Evolutionary conservation across 2,113 vertebrate genomes (phyloP).

Genomic region (Cairina moschata): DNA sequence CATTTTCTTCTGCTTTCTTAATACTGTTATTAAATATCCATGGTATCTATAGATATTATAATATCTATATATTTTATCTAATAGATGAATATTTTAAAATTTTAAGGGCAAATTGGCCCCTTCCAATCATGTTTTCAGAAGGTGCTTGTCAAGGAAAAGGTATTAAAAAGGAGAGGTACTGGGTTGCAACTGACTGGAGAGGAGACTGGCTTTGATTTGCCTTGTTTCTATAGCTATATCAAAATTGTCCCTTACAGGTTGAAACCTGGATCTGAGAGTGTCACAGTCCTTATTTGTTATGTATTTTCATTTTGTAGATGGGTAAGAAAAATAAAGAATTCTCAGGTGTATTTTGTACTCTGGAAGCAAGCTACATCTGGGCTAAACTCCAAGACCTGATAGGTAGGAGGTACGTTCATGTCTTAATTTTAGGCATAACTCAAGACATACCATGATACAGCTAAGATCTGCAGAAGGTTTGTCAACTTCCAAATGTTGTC

Average conservation of each 20-base stretch:
- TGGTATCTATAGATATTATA: not conserved
- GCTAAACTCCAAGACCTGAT: fast-evolving
- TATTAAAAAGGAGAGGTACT: not conserved
- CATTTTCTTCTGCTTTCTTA: not conserved
- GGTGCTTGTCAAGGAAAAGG: not conserved
- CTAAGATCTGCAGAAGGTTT: not conserved
- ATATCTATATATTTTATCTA: not conserved
- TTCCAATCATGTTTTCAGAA: not conserved
- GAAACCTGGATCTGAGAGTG: not conserved
- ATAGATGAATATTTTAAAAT: not conserved
- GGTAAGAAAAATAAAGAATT: not conserved
- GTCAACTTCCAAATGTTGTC: not conserved
- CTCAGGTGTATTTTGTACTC: not conserved
- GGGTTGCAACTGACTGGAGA: not conserved
- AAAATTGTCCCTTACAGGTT: not conserved
- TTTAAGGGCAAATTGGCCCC: not conserved
- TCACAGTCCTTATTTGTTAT: not conserved
- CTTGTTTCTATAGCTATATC: not conserved
- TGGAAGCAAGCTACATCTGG: not conserved
- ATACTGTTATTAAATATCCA: not conserved
- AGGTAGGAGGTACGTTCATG: not conserved
- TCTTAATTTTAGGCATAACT: not conserved
- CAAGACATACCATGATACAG: not conserved
- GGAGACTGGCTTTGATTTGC: not conserved
- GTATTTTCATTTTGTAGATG: not conserved